Percentiles rank a stretch among this genome's conserved stretches.
phyloP scores from a whole-genome alignment of 1,140 invertebrate genomes.

The Himalopsyche phryganea region DNA sequence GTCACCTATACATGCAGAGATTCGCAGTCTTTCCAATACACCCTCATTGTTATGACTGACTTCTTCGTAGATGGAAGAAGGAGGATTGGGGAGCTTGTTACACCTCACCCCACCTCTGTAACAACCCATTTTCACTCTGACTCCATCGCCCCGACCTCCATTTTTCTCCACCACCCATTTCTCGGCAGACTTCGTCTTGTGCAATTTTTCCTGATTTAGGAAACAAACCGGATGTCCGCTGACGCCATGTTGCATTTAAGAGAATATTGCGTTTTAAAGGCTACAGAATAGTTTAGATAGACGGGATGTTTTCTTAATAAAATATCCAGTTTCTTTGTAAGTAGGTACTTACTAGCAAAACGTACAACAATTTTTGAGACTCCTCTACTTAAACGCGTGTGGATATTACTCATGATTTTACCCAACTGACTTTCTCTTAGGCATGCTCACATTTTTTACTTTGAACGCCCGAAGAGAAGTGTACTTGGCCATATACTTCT shows the following conservation, averaged over 20 bases:
- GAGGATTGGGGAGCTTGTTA: neutral
- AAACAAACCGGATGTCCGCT: neutral
- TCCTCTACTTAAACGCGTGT: no score
- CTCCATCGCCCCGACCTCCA: neutral
- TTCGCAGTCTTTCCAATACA: neutral
- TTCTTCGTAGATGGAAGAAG: constrained; percentile 13
- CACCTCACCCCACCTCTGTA: neutral
- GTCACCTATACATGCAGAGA: neutral
- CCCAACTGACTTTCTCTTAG: no score
- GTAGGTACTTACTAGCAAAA: no score
- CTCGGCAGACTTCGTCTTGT: constrained; percentile 17
- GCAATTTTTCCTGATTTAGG: constrained; percentile 34
- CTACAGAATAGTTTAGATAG: neutral
- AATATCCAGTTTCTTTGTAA: no score
- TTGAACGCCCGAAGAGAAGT: no score
- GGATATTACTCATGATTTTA: no score
- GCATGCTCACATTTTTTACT: no score
- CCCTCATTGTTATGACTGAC: constrained; percentile 20
- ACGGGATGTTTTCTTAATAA: no score
- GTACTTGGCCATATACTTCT: no score
- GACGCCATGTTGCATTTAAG: neutral
- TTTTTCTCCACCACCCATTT: neutral
- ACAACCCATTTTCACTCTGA: neutral
- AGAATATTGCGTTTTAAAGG: neutral
- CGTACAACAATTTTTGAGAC: no score